phyloP scores from a whole-genome alignment of 2,888 invertebrate species.

The Meloe dianella region DNA sequence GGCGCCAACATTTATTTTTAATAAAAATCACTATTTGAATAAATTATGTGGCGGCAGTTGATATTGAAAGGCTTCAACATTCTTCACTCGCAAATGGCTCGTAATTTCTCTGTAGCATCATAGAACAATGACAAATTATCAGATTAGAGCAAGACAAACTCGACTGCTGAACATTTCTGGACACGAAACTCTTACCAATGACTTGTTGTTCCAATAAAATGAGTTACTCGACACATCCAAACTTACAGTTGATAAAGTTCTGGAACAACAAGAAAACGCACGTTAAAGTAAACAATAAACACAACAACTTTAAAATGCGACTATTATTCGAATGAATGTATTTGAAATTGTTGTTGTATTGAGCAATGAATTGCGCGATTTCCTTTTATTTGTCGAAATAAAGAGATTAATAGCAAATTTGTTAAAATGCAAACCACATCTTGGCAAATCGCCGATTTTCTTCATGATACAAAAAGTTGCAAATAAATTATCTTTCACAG shows the following conservation, averaged over 20 bases:
- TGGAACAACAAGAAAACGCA: not conserved
- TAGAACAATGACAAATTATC: too few relatives aligned
- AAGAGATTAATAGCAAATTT: not conserved
- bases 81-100: not conserved
- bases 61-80: not conserved
- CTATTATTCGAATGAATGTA: not conserved
- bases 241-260: not conserved
- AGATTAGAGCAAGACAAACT: too few relatives aligned
- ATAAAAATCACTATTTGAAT: not conserved
- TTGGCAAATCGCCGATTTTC: conserved; percentile 2
- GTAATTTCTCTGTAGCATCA: too few relatives aligned
- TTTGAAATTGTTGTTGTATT: not conserved
- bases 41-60: not conserved
- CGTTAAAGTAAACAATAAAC: not conserved
- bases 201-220: not conserved
- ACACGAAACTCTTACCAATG: not conserved
- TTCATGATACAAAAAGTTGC: not conserved
- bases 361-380: not conserved
- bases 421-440: not conserved
- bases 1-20: not conserved
- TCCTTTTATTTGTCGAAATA: not conserved
- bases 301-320: too few relatives aligned
- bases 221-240: not conserved
- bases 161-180: not conserved
- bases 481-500: not conserved